A percentile compares a stretch with the other conserved stretches of the same genome.
These are phyloP conservation scores for Pachyuromys duprasi DNA, from an alignment of 2,797 vertebrate genomes.

Conservation along the genomic window DNA sequence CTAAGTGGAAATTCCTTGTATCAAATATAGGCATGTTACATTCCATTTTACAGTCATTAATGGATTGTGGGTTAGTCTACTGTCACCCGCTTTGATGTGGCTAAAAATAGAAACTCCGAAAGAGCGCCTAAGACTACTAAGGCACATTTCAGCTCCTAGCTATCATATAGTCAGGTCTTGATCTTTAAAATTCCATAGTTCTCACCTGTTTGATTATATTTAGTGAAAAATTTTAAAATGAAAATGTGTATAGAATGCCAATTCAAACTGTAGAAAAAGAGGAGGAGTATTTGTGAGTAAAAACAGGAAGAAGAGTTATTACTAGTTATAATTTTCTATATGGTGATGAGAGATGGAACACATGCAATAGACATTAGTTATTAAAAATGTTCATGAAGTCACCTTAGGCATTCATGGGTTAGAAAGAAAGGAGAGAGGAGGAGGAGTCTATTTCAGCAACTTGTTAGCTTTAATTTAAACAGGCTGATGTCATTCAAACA, in stretches of 20 bases:
- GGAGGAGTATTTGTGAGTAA: background rate
- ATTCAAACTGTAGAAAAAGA: background rate
- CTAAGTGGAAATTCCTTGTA: background rate
- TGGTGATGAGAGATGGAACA: background rate
- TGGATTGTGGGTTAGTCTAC: rapidly evolving
- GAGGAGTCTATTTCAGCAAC: background rate
- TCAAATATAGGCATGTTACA: background rate
- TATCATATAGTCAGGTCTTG: background rate
- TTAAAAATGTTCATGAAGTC: background rate
- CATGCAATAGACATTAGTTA: background rate
- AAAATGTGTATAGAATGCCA: background rate
- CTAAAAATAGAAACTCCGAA: background rate
- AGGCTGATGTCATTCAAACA: background rate
- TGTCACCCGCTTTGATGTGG: background rate
- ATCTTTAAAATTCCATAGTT: background rate
- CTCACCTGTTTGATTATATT: background rate
- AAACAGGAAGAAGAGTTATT: background rate
- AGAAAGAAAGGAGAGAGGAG: background rate
- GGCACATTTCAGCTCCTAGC: background rate
- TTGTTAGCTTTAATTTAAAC: background rate
- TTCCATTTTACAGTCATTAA: background rate
- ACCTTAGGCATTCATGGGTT: background rate
- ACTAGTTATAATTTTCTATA: background rate
- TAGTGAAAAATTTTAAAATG: background rate
- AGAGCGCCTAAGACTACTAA: background rate